Conservation (phyloP, 2,888 invertebrate species). For the Exocentrus adspersus region DNA sequence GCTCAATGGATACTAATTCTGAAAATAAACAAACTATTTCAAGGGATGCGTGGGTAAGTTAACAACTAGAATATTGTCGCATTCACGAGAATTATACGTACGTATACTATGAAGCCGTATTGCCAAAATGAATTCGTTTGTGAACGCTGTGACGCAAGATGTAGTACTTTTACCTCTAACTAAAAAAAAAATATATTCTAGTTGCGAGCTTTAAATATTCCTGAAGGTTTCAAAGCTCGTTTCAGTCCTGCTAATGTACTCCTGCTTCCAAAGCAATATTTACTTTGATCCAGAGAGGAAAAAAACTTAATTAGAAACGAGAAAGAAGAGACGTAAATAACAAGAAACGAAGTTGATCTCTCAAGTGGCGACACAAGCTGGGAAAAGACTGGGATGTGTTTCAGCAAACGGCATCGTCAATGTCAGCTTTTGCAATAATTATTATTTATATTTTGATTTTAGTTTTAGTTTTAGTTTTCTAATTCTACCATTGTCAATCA, state of each 20-base stretch:
- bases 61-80: no score
- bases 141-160: no score
- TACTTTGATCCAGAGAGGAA: neutral
- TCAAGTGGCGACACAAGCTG: conserved; percentile 2
- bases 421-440: neutral
- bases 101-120: no score
- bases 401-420: conserved; percentile 3
- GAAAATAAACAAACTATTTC: no score
- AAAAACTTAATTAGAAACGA: conserved; percentile 3
- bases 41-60: no score
- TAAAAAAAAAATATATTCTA: no score
- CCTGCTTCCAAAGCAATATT: neutral
- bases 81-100: no score
- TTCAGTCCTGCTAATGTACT: neutral
- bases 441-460: conserved; percentile 10
- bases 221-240: neutral
- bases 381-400: neutral
- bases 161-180: no score
- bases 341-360: conserved; percentile 21
- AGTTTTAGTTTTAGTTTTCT: conserved; percentile 7
- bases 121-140: no score
- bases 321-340: conserved; percentile 12
- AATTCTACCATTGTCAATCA: neutral
- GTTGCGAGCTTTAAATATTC: no score
- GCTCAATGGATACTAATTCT: no score